Percentiles rank a stretch among this genome's conserved stretches.
Evolutionary conservation across 2,797 vertebrate genomes (phyloP).

Genomic region (Crenichthys baileyi): DNA sequence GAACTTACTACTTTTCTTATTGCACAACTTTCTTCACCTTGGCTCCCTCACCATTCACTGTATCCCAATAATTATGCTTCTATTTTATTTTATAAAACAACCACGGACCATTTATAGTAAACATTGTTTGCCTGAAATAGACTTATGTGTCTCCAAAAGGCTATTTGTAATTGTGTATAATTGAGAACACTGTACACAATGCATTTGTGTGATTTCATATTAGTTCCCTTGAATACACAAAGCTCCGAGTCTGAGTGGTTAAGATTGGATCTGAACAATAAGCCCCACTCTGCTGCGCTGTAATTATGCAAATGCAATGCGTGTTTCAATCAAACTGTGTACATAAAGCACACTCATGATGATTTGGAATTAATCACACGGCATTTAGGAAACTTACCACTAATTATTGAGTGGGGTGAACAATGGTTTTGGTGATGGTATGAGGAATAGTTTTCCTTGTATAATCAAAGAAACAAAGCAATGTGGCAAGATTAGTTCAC

Average conservation of each 20-base stretch:
- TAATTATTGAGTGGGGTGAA: constrained; percentile 65
- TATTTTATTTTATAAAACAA: constrained; percentile 66
- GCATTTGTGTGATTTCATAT: constrained; percentile 73
- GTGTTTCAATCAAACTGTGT: constrained; percentile 74
- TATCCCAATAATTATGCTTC: constrained; percentile 49
- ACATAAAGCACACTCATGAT: constrained; percentile 71
- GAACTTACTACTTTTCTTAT: constrained; percentile 19
- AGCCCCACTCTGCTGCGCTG: constrained; percentile 61
- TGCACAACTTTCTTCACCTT: constrained; percentile 41
- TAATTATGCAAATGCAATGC: constrained; percentile 78
- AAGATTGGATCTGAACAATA: constrained; percentile 76
- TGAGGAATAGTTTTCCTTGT: constrained; percentile 49
- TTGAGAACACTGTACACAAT: constrained; percentile 77
- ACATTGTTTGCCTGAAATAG: constrained; percentile 71
- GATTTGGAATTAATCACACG: constrained; percentile 74
- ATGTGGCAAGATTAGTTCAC: constrained; percentile 58
- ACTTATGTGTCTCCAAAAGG: constrained; percentile 69
- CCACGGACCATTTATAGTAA: constrained; percentile 65
- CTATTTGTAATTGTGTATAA: constrained; percentile 74
- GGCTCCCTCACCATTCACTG: constrained; percentile 44
- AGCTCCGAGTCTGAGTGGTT: constrained; percentile 74
- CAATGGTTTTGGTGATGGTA: constrained; percentile 55
- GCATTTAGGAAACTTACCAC: constrained; percentile 72
- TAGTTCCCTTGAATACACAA: constrained; percentile 72
- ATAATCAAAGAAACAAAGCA: constrained; percentile 61